These are phyloP conservation scores for Cyaniris semiargus DNA, from an alignment of 2,888 invertebrate genomes.

Conservation along the genomic window DNA sequence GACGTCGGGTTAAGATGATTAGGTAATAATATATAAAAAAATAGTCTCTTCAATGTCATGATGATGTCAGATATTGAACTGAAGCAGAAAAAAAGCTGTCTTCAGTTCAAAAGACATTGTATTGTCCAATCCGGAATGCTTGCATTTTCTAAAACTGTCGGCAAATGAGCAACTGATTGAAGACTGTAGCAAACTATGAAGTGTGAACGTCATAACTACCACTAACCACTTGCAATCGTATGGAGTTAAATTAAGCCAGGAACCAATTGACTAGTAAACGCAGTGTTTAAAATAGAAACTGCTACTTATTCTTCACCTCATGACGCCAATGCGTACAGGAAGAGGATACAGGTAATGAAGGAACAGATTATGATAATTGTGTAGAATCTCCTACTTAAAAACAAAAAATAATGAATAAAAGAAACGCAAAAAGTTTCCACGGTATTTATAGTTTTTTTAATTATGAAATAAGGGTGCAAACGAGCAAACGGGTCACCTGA, in stretches of 20 bases:
- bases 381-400: neutral
- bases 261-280: neutral
- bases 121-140: no score
- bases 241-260: neutral
- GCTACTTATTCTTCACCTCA: neutral
- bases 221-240: neutral
- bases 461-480: no score
- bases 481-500: no score
- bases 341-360: slow-evolving; percentile 22
- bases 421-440: slow-evolving; percentile 11
- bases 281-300: neutral
- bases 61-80: no score
- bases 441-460: no score
- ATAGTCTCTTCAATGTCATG: neutral
- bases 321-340: neutral
- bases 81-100: no score
- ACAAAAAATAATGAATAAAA: slow-evolving; percentile 4
- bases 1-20: neutral
- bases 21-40: neutral
- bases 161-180: neutral
- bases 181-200: neutral
- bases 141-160: neutral
- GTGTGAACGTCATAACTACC: slow-evolving; percentile 5
- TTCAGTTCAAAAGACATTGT: no score
- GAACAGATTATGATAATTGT: slow-evolving; percentile 15